These are phyloP conservation scores for Peromyscus attwateri DNA, from an alignment of 2,797 vertebrate species.

Conservation along the genomic window DNA sequence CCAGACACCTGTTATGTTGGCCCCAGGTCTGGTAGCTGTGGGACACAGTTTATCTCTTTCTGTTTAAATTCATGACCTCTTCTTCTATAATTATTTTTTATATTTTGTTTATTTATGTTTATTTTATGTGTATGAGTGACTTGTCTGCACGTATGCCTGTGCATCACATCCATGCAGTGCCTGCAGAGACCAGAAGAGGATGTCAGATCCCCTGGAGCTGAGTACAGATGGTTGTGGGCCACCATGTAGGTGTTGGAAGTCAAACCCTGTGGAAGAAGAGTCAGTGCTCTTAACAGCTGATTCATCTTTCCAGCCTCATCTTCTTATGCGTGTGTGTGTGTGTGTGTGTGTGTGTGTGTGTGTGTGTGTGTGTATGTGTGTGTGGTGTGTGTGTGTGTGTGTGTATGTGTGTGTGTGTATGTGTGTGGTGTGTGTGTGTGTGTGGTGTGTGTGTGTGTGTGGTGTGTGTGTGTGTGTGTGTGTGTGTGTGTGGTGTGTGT, in stretches of 20 bases:
- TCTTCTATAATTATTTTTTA: background rate
- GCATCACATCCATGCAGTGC: background rate
- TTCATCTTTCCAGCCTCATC: background rate
- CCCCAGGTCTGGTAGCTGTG: too few species aligned
- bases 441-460: too few species aligned
- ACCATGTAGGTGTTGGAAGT: background rate
- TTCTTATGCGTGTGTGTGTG: too few species aligned
- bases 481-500: background rate
- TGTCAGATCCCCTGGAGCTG: background rate
- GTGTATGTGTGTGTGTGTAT: background rate
- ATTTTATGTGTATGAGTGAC: background rate
- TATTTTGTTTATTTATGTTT: background rate
- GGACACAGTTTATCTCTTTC: background rate
- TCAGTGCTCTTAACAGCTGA: background rate
- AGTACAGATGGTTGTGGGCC: too few species aligned
- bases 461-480: background rate
- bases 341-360: background rate
- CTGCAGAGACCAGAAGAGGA: background rate
- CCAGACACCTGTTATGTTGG: background rate
- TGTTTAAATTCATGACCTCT: background rate
- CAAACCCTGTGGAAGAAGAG: background rate
- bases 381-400: background rate
- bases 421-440: too few species aligned
- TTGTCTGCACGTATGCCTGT: background rate
- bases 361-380: background rate